Conservation (phyloP, 2,113 vertebrate genomes). For the Elephantulus edwardii region DNA sequence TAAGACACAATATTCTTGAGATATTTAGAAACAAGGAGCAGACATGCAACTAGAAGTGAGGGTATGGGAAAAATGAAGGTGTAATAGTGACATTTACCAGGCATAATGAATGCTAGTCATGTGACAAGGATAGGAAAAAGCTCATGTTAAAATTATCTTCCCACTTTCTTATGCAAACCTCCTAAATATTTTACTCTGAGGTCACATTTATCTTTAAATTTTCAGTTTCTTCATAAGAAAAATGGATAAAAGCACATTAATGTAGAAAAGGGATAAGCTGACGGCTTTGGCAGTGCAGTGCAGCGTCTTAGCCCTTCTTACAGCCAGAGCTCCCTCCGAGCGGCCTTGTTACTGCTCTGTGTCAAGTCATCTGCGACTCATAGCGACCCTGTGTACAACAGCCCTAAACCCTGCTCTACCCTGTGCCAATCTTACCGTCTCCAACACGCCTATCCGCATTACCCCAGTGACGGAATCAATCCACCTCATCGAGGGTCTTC, state of each 20-base stretch:
- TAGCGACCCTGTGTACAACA: too few species aligned
- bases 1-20: not conserved
- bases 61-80: not conserved
- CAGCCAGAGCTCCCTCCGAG: too few species aligned
- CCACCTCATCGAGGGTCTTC: too few species aligned
- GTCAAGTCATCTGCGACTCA: too few species aligned
- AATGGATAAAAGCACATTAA: not conserved
- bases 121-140: not conserved
- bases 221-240: not conserved
- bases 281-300: too few species aligned
- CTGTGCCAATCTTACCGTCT: too few species aligned
- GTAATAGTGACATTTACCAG: not conserved
- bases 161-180: not conserved
- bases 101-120: not conserved
- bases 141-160: conserved; percentile 29
- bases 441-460: too few species aligned
- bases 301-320: too few species aligned
- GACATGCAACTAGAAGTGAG: not conserved
- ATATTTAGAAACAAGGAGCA: not conserved
- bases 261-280: not conserved
- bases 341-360: too few species aligned
- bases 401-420: too few species aligned
- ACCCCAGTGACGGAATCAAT: too few species aligned
- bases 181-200: not conserved
- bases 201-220: not conserved